phyloP scores from a whole-genome alignment of 2,797 vertebrate species.

The Syndactyla subalaris region DNA sequence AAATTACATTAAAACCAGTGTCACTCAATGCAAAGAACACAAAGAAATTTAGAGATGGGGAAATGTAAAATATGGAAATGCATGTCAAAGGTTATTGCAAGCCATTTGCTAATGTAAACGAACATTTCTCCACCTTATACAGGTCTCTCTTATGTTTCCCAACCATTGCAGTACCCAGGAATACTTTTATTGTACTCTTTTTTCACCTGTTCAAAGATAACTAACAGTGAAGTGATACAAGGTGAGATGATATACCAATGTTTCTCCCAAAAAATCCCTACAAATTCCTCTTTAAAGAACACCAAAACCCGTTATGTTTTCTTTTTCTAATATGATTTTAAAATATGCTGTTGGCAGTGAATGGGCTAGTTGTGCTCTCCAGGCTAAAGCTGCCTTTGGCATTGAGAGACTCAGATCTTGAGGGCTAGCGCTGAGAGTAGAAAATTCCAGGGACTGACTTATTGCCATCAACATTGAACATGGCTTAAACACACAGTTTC shows the following conservation, averaged over 20 bases:
- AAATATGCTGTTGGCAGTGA: not conserved
- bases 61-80: slow-evolving; percentile 16
- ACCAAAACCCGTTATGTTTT: rapidly evolving
- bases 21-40: not conserved
- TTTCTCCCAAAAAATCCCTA: not conserved
- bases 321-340: not conserved
- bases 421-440: not conserved
- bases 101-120: not conserved
- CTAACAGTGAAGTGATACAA: not conserved
- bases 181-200: not conserved
- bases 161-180: not conserved
- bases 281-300: not conserved
- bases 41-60: not conserved
- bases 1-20: slow-evolving; percentile 21
- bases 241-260: rapidly evolving
- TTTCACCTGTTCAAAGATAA: not conserved
- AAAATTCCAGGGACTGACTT: not conserved
- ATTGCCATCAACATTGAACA: not conserved
- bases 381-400: not conserved
- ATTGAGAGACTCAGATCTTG: not conserved
- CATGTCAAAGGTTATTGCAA: not conserved
- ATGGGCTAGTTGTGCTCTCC: not conserved
- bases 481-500: not conserved
- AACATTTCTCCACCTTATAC: not conserved
- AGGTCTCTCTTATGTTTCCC: not conserved